These are phyloP conservation scores for Paramisgurnus dabryanus DNA, from an alignment of 2,113 vertebrate species.

Conservation along the genomic window DNA sequence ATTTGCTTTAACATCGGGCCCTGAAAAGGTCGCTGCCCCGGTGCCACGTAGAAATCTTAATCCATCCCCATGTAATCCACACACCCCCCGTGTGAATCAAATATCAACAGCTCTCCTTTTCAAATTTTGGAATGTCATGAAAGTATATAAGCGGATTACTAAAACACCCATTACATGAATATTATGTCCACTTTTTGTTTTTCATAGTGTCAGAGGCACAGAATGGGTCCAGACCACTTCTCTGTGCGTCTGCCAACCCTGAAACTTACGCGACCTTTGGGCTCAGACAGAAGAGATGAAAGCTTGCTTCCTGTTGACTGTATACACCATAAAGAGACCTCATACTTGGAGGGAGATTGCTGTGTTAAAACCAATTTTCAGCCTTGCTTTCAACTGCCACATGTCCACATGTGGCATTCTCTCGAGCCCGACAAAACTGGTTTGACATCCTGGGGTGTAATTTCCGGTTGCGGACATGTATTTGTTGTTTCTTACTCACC, in stretches of 20 bases:
- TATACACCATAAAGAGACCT: conserved; percentile 35
- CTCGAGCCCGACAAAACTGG: conserved; percentile 17
- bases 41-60: no score
- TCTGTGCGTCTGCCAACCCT: conserved; percentile 32
- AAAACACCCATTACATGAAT: not conserved
- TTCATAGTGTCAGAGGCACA: not conserved
- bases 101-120: not conserved
- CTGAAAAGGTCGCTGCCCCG: no score
- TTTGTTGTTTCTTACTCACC: conserved; percentile 9
- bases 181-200: not conserved
- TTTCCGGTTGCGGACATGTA: conserved; percentile 33
- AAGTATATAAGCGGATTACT: not conserved
- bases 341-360: conserved; percentile 11
- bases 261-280: not conserved
- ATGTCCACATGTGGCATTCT: conserved; percentile 35
- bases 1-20: no score
- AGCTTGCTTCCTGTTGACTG: conserved; percentile 48
- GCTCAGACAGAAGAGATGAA: conserved; percentile 47
- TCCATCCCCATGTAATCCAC: not conserved
- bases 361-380: conserved; percentile 28
- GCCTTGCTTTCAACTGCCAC: conserved; percentile 24
- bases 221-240: conserved; percentile 11
- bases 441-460: conserved; percentile 31
- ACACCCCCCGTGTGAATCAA: not conserved
- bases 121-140: not conserved